Evolutionary conservation across 2,113 vertebrate genomes (phyloP).

Genomic region (Piliocolobus tephrosceles): DNA sequence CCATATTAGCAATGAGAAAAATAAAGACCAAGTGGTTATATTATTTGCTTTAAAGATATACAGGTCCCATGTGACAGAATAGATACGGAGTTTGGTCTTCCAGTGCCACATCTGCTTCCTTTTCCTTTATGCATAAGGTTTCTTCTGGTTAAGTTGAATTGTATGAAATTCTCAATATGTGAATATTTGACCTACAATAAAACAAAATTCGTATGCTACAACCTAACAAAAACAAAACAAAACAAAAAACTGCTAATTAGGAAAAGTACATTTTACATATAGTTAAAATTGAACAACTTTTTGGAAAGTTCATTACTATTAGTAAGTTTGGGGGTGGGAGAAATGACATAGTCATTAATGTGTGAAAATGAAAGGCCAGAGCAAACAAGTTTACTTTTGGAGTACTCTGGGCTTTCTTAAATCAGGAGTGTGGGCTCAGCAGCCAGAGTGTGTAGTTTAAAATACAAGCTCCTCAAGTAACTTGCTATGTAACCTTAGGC

Average conservation of each 20-base stretch:
- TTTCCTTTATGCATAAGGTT: background rate
- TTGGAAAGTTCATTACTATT: background rate
- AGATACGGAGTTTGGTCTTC: background rate
- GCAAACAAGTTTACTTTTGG: background rate
- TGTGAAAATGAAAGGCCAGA: background rate
- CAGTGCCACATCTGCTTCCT: background rate
- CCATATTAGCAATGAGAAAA: background rate
- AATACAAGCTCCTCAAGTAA: background rate
- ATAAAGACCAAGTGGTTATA: background rate
- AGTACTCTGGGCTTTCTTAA: background rate
- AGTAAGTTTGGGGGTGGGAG: background rate
- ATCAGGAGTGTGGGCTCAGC: background rate
- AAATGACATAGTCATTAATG: background rate
- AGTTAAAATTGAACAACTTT: background rate
- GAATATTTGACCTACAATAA: background rate
- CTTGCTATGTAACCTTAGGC: background rate
- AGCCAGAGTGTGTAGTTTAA: background rate
- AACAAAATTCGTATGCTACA: background rate
- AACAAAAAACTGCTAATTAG: background rate
- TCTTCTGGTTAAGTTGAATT: background rate
- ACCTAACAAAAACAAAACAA: background rate
- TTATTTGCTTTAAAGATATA: background rate
- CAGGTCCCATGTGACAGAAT: background rate
- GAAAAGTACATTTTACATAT: background rate
- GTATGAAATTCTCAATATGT: background rate